Evolutionary conservation across 2,888 invertebrate genomes (phyloP).

Genomic region (Acanthosepion pharaonis): DNA sequence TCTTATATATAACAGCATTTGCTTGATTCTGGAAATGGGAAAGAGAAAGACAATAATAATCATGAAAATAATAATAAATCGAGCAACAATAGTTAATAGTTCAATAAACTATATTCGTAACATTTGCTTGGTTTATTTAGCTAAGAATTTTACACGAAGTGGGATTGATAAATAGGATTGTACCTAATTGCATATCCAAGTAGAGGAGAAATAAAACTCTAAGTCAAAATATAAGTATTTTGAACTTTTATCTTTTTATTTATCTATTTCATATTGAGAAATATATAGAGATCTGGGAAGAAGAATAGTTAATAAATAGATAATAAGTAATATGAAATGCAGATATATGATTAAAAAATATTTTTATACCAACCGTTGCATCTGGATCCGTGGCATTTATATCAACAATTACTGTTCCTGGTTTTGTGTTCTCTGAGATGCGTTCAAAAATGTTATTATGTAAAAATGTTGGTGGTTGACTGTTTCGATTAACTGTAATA

Average conservation of each 20-base stretch:
- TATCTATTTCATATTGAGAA: too few relatives aligned
- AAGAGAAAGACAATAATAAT: background rate
- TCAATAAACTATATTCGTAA: too few relatives aligned
- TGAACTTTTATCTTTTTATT: too few relatives aligned
- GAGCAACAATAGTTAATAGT: too few relatives aligned
- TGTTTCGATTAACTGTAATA: conserved; percentile 62
- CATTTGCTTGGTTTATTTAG: too few relatives aligned
- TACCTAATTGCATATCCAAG: too few relatives aligned
- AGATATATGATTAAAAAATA: background rate
- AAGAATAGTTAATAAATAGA: background rate
- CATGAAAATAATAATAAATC: background rate
- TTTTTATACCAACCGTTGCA: background rate
- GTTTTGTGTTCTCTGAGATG: conserved; percentile 57
- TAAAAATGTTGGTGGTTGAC: conserved; percentile 53
- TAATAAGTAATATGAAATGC: background rate
- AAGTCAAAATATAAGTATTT: too few relatives aligned
- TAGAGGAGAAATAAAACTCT: too few relatives aligned
- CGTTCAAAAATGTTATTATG: conserved; percentile 50
- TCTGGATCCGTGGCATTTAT: conserved; percentile 65
- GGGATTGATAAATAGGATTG: too few relatives aligned
- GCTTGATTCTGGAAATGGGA: background rate
- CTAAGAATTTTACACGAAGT: too few relatives aligned
- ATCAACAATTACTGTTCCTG: conserved; percentile 61
- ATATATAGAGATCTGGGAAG: too few relatives aligned
- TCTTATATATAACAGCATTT: background rate